These are phyloP conservation scores for Manis javanica DNA, from an alignment of 2,797 vertebrate species.

Conservation along the genomic window DNA sequence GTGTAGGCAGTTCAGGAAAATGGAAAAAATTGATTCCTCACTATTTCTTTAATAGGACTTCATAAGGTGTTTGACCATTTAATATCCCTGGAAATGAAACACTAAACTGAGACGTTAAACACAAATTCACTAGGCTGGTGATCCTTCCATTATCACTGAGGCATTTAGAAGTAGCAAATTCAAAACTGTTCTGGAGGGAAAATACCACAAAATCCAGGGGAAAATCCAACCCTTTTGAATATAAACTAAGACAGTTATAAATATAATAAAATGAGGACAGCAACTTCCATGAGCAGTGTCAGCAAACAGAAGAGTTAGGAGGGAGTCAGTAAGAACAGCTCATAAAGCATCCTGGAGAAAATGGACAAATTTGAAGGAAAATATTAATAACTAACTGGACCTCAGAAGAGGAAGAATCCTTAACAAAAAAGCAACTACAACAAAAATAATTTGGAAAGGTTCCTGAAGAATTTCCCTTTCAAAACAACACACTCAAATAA, in stretches of 20 bases:
- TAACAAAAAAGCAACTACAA: background rate
- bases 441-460: background rate
- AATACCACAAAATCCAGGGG: background rate
- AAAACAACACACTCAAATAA: background rate
- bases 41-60: too few relatives aligned
- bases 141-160: background rate
- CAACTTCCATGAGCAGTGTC: too few relatives aligned
- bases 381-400: background rate
- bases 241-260: too few relatives aligned
- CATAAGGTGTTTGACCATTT: background rate
- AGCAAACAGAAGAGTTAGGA: background rate
- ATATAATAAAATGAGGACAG: too few relatives aligned
- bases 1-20: background rate
- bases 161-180: background rate
- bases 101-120: background rate
- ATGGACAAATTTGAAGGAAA: background rate
- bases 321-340: background rate
- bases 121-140: background rate
- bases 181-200: background rate
- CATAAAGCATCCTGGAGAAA: background rate
- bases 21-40: background rate
- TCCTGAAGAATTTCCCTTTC: background rate
- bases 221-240: too few relatives aligned
- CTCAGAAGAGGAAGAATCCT: background rate
- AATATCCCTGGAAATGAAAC: background rate